These are phyloP conservation scores for Gymnocheta viridis DNA, from an alignment of 2,888 invertebrate genomes.

Conservation along the genomic window DNA sequence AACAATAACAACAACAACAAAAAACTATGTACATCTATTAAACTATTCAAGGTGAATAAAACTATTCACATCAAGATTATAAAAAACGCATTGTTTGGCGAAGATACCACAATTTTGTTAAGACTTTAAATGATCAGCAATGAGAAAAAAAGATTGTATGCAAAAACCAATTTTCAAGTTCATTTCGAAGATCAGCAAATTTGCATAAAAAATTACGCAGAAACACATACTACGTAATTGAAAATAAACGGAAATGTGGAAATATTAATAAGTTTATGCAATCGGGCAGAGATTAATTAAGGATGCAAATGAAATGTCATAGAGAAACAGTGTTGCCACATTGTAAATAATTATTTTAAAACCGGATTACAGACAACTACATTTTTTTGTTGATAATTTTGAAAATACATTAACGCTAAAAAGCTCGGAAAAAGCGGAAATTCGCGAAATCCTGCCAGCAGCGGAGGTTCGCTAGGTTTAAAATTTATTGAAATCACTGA, in stretches of 20 bases:
- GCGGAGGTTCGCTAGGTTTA: too few relatives aligned
- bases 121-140: neutral
- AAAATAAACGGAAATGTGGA: slow-evolving; percentile 44
- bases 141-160: slow-evolving; percentile 32
- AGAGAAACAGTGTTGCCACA: neutral
- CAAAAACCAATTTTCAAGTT: slow-evolving; percentile 65
- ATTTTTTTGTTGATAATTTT: too few relatives aligned
- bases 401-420: too few relatives aligned
- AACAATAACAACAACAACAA: neutral
- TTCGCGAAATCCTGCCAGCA: too few relatives aligned
- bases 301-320: neutral
- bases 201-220: slow-evolving; percentile 27
- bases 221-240: slow-evolving; percentile 15
- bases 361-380: too few relatives aligned
- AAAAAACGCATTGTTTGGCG: slow-evolving; percentile 51
- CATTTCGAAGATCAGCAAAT: slow-evolving; percentile 54
- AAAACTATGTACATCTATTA: slow-evolving; percentile 35
- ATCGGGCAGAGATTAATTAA: neutral
- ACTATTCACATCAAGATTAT: slow-evolving; percentile 50
- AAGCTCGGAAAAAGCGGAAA: too few relatives aligned
- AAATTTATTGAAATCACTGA: too few relatives aligned
- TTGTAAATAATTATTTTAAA: neutral
- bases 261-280: slow-evolving; percentile 18
- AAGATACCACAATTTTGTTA: neutral
- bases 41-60: slow-evolving; percentile 69